Base-by-base conservation (phyloP, 2,797 vertebrate species). In the Rallus crepitans region DNA sequence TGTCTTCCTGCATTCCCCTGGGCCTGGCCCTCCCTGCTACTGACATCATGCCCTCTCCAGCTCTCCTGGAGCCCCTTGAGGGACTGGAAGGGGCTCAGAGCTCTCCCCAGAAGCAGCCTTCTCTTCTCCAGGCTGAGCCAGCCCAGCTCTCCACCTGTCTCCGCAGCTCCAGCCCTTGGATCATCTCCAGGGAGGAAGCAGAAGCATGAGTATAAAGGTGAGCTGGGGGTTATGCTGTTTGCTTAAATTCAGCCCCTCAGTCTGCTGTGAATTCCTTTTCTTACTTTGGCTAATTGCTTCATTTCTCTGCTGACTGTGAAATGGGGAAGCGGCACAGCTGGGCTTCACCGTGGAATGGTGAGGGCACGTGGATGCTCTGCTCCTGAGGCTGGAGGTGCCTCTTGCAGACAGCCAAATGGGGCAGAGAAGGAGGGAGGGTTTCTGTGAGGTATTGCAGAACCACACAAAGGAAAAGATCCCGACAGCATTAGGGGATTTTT, bases 261-360 rank as follows among this genome's bases (percentile, higher is more conserved):
- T 27, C 33, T 42, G 23, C 40, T 50, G 31, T 27, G 71, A 31
- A 19, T 50, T 89, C 27, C 17, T 57, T 61, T 35, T 27, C 48
- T 42, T 21, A 14, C 15, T 15, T 61, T 47, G 30, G 35, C 52
- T 65, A 21, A 37, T 52, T 50, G 15, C 15, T 48, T 30, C 19
- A 12, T 57, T 42, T 60, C 33, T 70, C 61, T 47, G 25, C 20
- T 37, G 33, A 10, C 50, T 33, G 7, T 20, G 5, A 64, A 69
- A 56, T 8, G 42, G 42, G 37, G 15, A 28, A 64, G 57, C 15
- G 28, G 42, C 0, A 1, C 7, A 47, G 53, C 25, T 3, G 11
- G 47, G 63, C 7, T 61, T 53, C 48, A 28, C 47, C 1, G 0
- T 0, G 2, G 70, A 18, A 15, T 1, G 24, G 16, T 17, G 45